Evolutionary conservation across 2,888 invertebrate species (phyloP), one percentile per base, ranked within the genome.

Genomic region (Caenorhabditis drosophilae): DNA sequence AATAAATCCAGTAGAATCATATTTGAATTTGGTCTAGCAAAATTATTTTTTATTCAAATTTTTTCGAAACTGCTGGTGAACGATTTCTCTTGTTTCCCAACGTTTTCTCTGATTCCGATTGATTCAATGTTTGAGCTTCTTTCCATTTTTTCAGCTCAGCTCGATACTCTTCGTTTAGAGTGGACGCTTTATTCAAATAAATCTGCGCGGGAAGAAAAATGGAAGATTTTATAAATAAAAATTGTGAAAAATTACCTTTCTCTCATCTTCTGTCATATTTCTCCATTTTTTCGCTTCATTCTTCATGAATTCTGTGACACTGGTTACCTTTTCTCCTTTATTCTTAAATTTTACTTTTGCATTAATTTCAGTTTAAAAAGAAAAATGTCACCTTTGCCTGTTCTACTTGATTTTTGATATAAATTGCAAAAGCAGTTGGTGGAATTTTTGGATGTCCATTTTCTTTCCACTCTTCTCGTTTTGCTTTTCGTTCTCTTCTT

Each of bases 381-480:
- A n/a, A n/a, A n/a, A n/a, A n/a, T n/a, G n/a, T 18, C n/a, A 38
- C 38, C n/a, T 38, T 38, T n/a, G 38, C 38, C 38, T 38, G 6
- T 7, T 41, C 42, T 18, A 55, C 12, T 15, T 56, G 41, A 3
- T 63, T 58, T 23, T 63, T 63, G 31, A 58, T 42, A 50, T 46
- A 63, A 1, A 63, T 49, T 2, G 58, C 54, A 36, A 58, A 63
- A 0, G 63, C 49, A 50, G 35, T 58, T 7, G 63, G 53, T 12
- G 58, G 57, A 34, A 36, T 15, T n/a, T 35, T 27, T 27, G 63
- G 63, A 31, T 54, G 57, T 31, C 57, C 63, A 7, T 27, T 44
- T 4, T 18, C 18, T 25, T 54, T 50, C 26, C 41, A 54, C 31
- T 58, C 49, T 35, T 63, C 63, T 9, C 63, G 53, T 40, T 45